These are phyloP conservation scores for Itoplectis maculator DNA, from an alignment of 2,888 invertebrate genomes.

Conservation along the genomic window DNA sequence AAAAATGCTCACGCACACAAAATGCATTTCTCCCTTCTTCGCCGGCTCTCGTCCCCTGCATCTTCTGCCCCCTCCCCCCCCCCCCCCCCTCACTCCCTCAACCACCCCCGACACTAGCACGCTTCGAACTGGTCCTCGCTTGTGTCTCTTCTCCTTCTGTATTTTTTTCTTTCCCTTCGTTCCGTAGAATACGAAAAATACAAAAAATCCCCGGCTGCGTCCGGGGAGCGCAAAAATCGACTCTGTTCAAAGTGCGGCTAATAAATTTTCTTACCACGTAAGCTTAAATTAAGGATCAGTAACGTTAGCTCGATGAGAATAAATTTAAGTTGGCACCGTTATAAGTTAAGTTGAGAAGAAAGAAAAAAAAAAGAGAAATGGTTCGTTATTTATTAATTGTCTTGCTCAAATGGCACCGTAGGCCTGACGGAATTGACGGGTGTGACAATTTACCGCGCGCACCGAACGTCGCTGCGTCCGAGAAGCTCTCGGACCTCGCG, in stretches of 20 bases:
- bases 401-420: conserved; percentile 70
- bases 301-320: conserved; percentile 59
- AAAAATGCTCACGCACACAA: conserved; percentile 40
- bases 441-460: conserved; percentile 36
- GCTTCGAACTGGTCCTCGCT: not conserved
- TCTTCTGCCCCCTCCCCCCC: conserved; percentile 4
- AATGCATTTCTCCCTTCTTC: not conserved
- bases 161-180: conserved; percentile 3
- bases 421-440: conserved; percentile 71
- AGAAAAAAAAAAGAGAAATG: no score
- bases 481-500: conserved; percentile 13
- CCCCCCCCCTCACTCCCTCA: no score
- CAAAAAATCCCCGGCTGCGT: not conserved
- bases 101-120: not conserved
- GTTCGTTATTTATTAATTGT: conserved; percentile 69
- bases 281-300: conserved; percentile 35
- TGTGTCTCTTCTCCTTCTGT: not conserved
- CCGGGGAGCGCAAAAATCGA: not conserved
- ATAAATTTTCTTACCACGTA: conserved; percentile 50
- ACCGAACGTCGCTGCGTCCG: conserved; percentile 13
- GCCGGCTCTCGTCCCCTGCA: not conserved
- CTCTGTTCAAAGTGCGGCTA: conserved; percentile 59
- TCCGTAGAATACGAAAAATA: no score
- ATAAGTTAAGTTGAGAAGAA: conserved; percentile 59
- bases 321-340: conserved; percentile 64